Evolutionary conservation across 2,797 vertebrate species (phyloP).

Genomic region (Betta splendens): DNA sequence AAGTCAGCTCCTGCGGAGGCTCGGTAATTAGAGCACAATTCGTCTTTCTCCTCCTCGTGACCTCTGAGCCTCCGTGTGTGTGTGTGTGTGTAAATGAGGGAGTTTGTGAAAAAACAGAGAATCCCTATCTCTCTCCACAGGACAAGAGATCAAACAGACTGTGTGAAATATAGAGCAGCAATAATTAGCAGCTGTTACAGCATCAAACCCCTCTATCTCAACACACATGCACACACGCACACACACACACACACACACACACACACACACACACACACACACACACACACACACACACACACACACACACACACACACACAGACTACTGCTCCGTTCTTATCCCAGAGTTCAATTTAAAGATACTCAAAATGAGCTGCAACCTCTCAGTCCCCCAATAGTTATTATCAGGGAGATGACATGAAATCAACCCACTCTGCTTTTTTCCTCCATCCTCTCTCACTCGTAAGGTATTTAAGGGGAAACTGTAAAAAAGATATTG

Average conservation of each 20-base stretch:
- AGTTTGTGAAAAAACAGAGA: slow-evolving; percentile 55
- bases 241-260: neutral
- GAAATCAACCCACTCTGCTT: slow-evolving; percentile 34
- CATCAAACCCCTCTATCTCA: slow-evolving; percentile 74
- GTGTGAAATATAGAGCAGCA: slow-evolving; percentile 81
- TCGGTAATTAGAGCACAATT: slow-evolving; percentile 70
- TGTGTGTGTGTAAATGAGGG: slow-evolving; percentile 25
- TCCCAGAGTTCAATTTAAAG: slow-evolving; percentile 54
- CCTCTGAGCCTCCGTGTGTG: slow-evolving; percentile 47
- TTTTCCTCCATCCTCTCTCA: slow-evolving; percentile 10
- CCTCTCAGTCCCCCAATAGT: slow-evolving; percentile 28
- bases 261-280: neutral
- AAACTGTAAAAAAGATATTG: no score
- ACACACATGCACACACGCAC: slow-evolving; percentile 11
- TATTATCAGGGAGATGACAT: slow-evolving; percentile 38
- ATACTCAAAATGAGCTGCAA: slow-evolving; percentile 43
- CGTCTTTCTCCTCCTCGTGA: slow-evolving; percentile 65
- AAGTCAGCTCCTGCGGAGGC: slow-evolving; percentile 57
- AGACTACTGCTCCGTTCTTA: slow-evolving; percentile 30
- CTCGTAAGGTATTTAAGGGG: slow-evolving; percentile 4
- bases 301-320: no score
- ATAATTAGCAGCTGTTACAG: slow-evolving; percentile 85
- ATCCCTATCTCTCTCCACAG: slow-evolving; percentile 72
- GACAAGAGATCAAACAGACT: slow-evolving; percentile 85
- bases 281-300: no score